Conservation (phyloP, 1,140 invertebrate genomes). For the Octopus bimaculoides region DNA sequence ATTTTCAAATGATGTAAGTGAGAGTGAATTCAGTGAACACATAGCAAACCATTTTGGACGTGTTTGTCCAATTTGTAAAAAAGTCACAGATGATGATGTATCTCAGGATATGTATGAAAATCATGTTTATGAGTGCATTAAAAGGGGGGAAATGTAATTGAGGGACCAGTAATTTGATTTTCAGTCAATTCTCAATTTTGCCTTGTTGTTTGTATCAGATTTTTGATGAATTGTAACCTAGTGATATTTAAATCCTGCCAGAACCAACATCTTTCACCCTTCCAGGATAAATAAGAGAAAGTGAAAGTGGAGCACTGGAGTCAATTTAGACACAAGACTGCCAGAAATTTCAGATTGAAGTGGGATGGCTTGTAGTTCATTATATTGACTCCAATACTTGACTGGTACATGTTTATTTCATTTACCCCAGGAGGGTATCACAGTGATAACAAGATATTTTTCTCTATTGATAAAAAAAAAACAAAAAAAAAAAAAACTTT, state of each 20-base stretch:
- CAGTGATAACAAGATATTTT: too few relatives aligned
- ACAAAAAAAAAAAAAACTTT: too few relatives aligned
- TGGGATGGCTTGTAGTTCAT: too few relatives aligned
- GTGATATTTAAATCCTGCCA: background rate
- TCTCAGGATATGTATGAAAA: background rate
- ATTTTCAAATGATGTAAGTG: background rate
- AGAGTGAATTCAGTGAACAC: conserved; percentile 1
- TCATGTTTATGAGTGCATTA: conserved; percentile 3
- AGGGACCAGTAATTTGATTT: background rate
- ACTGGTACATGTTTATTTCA: too few relatives aligned
- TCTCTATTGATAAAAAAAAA: too few relatives aligned
- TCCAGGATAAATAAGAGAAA: background rate
- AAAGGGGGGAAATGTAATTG: background rate
- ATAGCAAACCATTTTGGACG: background rate
- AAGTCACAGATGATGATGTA: background rate
- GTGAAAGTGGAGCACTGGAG: background rate
- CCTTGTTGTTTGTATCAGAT: too few relatives aligned
- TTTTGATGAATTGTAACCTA: too few relatives aligned
- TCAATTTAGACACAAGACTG: background rate
- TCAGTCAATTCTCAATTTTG: background rate
- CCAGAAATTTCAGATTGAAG: too few relatives aligned
- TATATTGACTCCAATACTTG: too few relatives aligned
- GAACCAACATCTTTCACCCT: background rate
- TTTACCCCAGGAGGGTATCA: too few relatives aligned
- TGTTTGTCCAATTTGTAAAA: conserved; percentile 4